Base-by-base conservation (phyloP, 2,113 vertebrate genomes). In the Cettia cetti region DNA sequence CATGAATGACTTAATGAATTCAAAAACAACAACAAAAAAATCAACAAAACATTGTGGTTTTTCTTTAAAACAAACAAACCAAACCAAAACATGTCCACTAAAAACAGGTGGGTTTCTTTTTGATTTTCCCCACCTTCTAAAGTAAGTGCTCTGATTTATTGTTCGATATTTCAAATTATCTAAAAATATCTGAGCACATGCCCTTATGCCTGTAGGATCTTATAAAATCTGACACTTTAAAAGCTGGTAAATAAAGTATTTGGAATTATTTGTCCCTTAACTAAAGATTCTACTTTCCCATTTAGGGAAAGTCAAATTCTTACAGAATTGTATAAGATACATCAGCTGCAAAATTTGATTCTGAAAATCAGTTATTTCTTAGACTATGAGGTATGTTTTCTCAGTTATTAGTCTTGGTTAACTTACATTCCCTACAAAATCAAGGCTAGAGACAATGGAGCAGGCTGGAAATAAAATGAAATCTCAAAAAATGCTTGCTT, bases 11-110 rank as follows among this genome's bases (percentile, higher is more conserved):
- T 28, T 54, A 64, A 64, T 23, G 9, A 61, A n/a, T n/a, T 54
- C 7, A 64, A 74, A 13, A 42, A 42, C 40, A 13, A 40, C 40
- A 40, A 40, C 37, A 54, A 76, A 87, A 87, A 61, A n/a, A 28
- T 54, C 7, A 64, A 64, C 14, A 39, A 54, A 76, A 87, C 57
- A 26, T 3, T 9, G 4, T 2, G 10, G 21, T 68, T 26, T 5
- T 31, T 21, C 14, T 68, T 60, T 28, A 37, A 61, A 68, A 50
- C 8, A 59, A 66, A 52, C 24, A 77, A 61, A 47, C 26, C 31
- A 77, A 40, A 8, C 0, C 2, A 49, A 17, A 42, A 17, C 28
- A n/a, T 7, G 4, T 8, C 8, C 17, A 71, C 9, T 21, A 40
- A 50, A 72, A 81, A 56, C 0, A 69, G 5, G 9, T 28, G 10